A percentile compares a stretch with the other conserved stretches of the same genome.
phyloP scores from a whole-genome alignment of 2,888 invertebrate species.

The Drosophila imparisetae region DNA sequence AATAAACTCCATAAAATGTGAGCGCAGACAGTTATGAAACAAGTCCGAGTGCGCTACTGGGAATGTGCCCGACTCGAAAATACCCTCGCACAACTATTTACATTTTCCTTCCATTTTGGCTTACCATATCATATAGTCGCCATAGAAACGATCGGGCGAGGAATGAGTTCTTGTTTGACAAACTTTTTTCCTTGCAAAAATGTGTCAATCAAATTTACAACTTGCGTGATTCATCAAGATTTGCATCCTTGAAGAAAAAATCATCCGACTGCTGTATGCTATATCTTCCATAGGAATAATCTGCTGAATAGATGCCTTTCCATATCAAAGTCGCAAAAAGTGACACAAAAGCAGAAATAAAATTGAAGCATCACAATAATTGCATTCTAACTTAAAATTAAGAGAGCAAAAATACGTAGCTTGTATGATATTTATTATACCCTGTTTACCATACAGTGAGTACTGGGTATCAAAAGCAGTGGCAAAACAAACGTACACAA shows the following conservation, averaged over 20 bases:
- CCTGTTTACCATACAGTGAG: background rate
- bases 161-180: background rate
- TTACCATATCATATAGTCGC: background rate
- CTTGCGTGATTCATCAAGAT: background rate
- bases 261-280: background rate
- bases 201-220: background rate
- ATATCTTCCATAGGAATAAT: background rate
- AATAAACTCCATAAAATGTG: conserved; percentile 84
- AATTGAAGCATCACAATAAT: background rate
- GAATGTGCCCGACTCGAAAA: background rate
- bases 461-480: conserved; percentile 34
- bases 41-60: conserved; percentile 1
- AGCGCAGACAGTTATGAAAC: conserved; percentile 77
- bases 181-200: background rate
- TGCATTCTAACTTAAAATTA: background rate
- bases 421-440: no score
- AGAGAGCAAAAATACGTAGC: background rate
- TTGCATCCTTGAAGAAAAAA: background rate
- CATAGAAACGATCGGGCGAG: background rate
- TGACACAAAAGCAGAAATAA: background rate
- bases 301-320: background rate
- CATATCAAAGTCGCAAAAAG: background rate
- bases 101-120: background rate
- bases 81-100: conserved; percentile 11
- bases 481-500: conserved; percentile 12